Percentiles rank a stretch among this genome's conserved stretches.
Conservation (phyloP, 2,888 invertebrate genomes). For the Troides aeacus region DNA sequence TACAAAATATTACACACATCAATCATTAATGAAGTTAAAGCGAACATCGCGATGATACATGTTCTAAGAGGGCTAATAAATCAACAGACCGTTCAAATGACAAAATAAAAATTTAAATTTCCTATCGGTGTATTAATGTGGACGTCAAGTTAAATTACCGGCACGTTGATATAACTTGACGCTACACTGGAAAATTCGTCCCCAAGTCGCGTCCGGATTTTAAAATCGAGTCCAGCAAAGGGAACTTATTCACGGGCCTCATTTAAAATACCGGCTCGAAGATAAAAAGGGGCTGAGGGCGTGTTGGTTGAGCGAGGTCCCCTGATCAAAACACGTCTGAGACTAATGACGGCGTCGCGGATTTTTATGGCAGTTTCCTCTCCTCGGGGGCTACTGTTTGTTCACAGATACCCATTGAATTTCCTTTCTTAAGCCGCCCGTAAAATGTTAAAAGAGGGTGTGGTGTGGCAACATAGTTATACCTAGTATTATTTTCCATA, state of each 20-base stretch:
- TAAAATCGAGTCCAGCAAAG: constrained; percentile 49
- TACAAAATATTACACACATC: too few relatives aligned
- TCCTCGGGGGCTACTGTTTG: constrained; percentile 66
- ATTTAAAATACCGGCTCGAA: constrained; percentile 37
- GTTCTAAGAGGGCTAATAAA: background rate
- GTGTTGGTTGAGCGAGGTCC: constrained; percentile 27
- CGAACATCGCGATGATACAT: background rate
- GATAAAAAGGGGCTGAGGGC: constrained; percentile 32
- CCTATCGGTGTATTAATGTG: background rate
- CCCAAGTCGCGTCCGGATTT: constrained; percentile 31
- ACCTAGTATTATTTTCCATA: constrained; percentile 22
- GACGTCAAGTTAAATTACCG: constrained; percentile 14
- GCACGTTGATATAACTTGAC: background rate
- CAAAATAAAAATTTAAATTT: background rate
- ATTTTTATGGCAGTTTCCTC: constrained; percentile 59
- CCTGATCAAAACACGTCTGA: constrained; percentile 75
- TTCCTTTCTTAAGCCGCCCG: constrained; percentile 56
- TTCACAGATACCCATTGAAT: constrained; percentile 63
- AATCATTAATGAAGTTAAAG: too few relatives aligned
- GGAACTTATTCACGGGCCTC: constrained; percentile 37
- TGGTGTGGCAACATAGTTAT: constrained; percentile 35
- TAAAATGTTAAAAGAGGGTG: constrained; percentile 59
- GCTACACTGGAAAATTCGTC: constrained; percentile 5
- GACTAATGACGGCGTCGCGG: constrained; percentile 71
- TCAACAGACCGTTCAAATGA: background rate